Evolutionary conservation across 2,113 vertebrate genomes (phyloP).

Genomic region (Phalacrocorax pelagicus): DNA sequence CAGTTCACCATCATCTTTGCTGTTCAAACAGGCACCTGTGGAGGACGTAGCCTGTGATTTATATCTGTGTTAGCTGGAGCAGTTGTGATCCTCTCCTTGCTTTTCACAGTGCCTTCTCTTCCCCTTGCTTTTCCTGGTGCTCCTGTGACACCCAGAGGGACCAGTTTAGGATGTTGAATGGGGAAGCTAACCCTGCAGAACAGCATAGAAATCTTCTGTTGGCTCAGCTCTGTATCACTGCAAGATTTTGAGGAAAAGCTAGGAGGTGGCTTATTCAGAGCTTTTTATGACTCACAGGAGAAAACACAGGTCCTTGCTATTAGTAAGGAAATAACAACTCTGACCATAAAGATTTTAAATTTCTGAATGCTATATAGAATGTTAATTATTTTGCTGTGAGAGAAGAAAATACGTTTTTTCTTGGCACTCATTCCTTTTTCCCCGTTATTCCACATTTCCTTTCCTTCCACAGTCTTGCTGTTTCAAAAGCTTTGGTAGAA

Average conservation of each 20-base stretch:
- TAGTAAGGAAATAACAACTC: not conserved
- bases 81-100: not conserved
- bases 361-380: accelerated
- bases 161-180: not conserved
- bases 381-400: not conserved
- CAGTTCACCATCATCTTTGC: not conserved
- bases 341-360: not conserved
- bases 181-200: not conserved
- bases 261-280: not conserved
- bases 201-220: not conserved
- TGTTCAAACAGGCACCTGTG: not conserved
- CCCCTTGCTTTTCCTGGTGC: not conserved
- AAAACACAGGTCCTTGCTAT: not conserved
- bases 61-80: accelerated
- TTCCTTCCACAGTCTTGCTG: not conserved
- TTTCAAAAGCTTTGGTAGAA: not conserved
- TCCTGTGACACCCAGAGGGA: not conserved
- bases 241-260: not conserved
- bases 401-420: accelerated
- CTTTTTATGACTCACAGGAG: not conserved
- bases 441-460: not conserved
- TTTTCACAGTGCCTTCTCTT: not conserved
- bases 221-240: not conserved
- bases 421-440: not conserved
- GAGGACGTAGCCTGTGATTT: not conserved